Evolutionary conservation across 2,888 invertebrate genomes (phyloP), one percentile per base, ranked within the genome.

Genomic region (Brenthis hecate): DNA sequence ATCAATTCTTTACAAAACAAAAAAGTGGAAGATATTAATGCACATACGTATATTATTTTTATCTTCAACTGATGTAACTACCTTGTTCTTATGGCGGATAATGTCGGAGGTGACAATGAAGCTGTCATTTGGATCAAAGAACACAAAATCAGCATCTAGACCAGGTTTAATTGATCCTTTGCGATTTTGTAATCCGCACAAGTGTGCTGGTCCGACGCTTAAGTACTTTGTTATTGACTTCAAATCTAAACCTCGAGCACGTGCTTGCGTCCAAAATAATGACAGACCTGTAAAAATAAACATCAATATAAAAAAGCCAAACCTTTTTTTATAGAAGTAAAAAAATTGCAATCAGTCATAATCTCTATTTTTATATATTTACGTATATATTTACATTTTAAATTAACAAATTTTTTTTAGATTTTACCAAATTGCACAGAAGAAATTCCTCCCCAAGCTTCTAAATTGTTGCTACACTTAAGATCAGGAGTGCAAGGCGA

Each of bases 371-470:
- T 28, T 28, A 5, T 28, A 28, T 4, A 19, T 19, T 19, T 19
- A 28, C 28, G 28, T 28, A 28, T 28, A 4, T 28, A 23, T 28
- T 28, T 4, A 28, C 28, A 28, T 28, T 28, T 28, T 28, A 19
- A 43, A 6, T 2, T 19, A 32, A 36, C 11, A 32, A 56, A 5
- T 11, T 1, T 19, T 58, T 23, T 57, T 32, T 16, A 36, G 19
- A 11, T 50, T 78, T 71, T 84, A 94, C 95, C 95, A 81, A 96
- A 95, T 81, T 96, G 96, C 32, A 96, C 85, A 0, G 96, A 95
- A 0, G 96, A 94, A 70, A 96, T 95, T 58, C 96, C 96, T 47
- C 96, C 96, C 95, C 96, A 96, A 43, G 96, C 96, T 74, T 94
- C 93, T 69, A 96, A 79, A 78, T 96, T 96, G 77, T 96, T 93